Evolutionary conservation across 2,888 invertebrate genomes (phyloP), one percentile per base, ranked within the genome.

Genomic region (Drosophila meridiana): DNA sequence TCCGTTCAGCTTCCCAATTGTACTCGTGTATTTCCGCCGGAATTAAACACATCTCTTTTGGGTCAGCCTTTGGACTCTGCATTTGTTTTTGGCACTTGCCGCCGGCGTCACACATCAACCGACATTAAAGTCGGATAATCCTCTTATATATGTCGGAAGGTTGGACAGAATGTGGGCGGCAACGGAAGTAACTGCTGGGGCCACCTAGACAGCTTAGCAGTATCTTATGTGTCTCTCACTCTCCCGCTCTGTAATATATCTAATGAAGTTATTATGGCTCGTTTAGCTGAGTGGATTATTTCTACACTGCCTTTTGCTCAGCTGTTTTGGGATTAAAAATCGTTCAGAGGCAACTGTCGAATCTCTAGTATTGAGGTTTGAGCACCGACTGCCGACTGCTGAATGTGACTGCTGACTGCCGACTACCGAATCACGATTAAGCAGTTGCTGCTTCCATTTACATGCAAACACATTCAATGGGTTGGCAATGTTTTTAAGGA

Each of bases 391-490:
- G 50, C 43, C 50, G 77, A 70, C 75, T 82, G 75, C 81, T 55
- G 82, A 87, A 26, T 47, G 26, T 57, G 82, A 87, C 47, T 47
- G 26, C 30, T 1, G 38, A 52, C 34, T 45, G 43, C 36, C 53
- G 78, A 72, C 77, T 83, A 79, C 82, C 61, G 82, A 88, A 89
- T 87, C 87, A 87, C 87, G 87, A 87, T 87, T 87, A 83, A 87
- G 87, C 90, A 90, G 86, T 87, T 88, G 69, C 68, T 64, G 60
- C 53, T 65, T 80, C 78, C 71, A 80, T 81, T 86, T 83, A 83
- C 87, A 86, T 87, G 79, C 79, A 81, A 67, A 69, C 81, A 52
- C 73, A 63, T 72, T 76, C 75, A 83, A 78, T 69, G 78, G 76
- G 55, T 30, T 60, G 62, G 57, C 40, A 58, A 53, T 64, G 65